Base-by-base conservation (phyloP, 2,113 vertebrate genomes). In the Pterocles burchelli region DNA sequence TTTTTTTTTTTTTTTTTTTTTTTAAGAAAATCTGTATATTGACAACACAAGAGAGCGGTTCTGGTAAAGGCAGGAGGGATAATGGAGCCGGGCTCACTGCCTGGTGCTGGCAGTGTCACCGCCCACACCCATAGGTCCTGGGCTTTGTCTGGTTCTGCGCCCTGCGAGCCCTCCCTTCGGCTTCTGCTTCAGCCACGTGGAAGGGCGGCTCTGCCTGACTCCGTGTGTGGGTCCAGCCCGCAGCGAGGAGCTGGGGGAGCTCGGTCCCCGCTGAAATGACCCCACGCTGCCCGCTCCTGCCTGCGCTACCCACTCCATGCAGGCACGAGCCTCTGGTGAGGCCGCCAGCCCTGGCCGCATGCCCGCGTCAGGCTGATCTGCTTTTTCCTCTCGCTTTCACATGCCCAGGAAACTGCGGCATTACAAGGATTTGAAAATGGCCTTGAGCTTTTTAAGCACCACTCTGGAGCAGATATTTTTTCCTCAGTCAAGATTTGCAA, bases 341-440 rank as follows among this genome's bases (percentile, higher is more conserved):
- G 79, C 91, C 1, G 8, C 51, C 76, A 91, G 91, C 55, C 49
- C 85, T 94, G 82, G 94, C 67, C n/a, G 48, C 0, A 0, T 58
- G 92, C 94, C 88, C 21, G 6, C 62, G 48, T 61, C 71, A 75
- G 58, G 7, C 88, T 95, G 88, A 93, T 46, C 95, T 85, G 90
- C 95, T 97, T 97, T 95, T 90, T 92, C 91, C 80, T 89, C 96
- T 97, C 65, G 0, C 68, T 95, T 96, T 95, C 96, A 89, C 61
- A 75, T 72, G 61, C 85, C 57, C 51, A 63, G 93, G 86, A 84
- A 93, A 72, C 74, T 59, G 63, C 8, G 0, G 84, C 80, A 91
- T 93, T 97, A 97, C 73, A 81, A 67, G 87, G 89, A 90, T 95
- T 89, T 95, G 70, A 63, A 84, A 93, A 58, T 17, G 70, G 89